Evolutionary conservation across 1,140 invertebrate genomes (phyloP).

Genomic region (Cataglyphis hispanica): DNA sequence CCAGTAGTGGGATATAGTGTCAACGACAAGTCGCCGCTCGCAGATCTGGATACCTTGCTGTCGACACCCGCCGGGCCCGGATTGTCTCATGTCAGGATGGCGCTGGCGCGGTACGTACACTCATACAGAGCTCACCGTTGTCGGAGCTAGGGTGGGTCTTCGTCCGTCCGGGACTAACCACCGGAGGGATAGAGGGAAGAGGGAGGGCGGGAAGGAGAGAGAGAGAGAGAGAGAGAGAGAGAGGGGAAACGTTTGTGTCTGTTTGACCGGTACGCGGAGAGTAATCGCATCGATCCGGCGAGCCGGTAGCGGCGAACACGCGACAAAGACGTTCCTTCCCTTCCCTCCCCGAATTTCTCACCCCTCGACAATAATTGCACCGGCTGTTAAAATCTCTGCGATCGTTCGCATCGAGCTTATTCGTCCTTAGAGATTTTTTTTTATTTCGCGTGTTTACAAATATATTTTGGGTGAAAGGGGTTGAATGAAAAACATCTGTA

Average conservation of each 20-base stretch:
- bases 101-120: slow-evolving; percentile 88
- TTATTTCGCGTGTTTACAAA: too few species aligned
- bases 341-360: slow-evolving; percentile 8
- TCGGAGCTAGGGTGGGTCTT: slow-evolving; percentile 70
- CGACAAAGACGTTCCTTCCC: slow-evolving; percentile 23
- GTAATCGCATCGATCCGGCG: slow-evolving; percentile 50
- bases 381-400: not conserved
- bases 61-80: slow-evolving; percentile 85
- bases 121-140: slow-evolving; percentile 51
- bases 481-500: not conserved
- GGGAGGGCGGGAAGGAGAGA: too few species aligned
- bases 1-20: slow-evolving; percentile 84
- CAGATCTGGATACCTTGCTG: slow-evolving; percentile 88
- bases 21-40: slow-evolving; percentile 81
- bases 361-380: not conserved
- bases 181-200: not conserved
- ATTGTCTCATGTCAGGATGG: slow-evolving; percentile 89
- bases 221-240: not conserved
- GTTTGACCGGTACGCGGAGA: slow-evolving; percentile 19
- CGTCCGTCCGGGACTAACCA: slow-evolving; percentile 47
- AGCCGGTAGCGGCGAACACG: slow-evolving; percentile 17
- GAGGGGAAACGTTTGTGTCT: slow-evolving; percentile 8
- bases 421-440: too few species aligned
- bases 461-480: not conserved
- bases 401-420: not conserved